Conservation (phyloP, 2,113 vertebrate species). For the Oncorhynchus nerka region DNA sequence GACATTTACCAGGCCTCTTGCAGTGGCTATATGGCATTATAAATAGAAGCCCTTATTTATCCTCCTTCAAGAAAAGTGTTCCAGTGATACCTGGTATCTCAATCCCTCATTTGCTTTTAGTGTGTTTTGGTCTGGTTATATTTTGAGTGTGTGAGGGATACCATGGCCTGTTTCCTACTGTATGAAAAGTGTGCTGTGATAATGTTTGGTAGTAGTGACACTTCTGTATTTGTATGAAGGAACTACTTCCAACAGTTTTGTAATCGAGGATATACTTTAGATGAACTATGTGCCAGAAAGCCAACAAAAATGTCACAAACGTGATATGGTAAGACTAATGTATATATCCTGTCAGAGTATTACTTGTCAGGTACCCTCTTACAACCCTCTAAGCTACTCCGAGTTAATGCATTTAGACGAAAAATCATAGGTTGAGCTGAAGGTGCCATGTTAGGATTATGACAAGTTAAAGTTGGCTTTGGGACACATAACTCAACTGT, state of each 20-base stretch:
- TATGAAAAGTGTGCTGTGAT: slow-evolving; percentile 40
- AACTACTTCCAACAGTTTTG: slow-evolving; percentile 45
- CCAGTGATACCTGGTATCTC: slow-evolving; percentile 33
- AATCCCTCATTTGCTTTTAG: slow-evolving; percentile 38
- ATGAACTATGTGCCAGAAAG: slow-evolving; percentile 49
- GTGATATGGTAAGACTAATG: slow-evolving; percentile 42
- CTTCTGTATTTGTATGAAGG: slow-evolving; percentile 57
- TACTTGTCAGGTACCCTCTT: slow-evolving; percentile 7
- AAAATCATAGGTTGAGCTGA: neutral
- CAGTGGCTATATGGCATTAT: slow-evolving; percentile 11
- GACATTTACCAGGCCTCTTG: neutral
- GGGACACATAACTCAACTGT: slow-evolving; percentile 33
- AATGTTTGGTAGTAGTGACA: slow-evolving; percentile 53
- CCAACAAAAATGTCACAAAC: slow-evolving; percentile 38
- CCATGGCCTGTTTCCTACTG: slow-evolving; percentile 31
- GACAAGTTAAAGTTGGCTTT: slow-evolving; percentile 39
- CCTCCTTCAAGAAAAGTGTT: slow-evolving; percentile 23
- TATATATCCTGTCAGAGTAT: slow-evolving; percentile 15
- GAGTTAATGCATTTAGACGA: neutral
- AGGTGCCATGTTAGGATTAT: slow-evolving; percentile 34
- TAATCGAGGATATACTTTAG: slow-evolving; percentile 55
- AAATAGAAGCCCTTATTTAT: slow-evolving; percentile 11
- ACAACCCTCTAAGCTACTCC: slow-evolving; percentile 13
- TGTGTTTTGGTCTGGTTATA: slow-evolving; percentile 44
- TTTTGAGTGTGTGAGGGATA: slow-evolving; percentile 48